Percentiles rank a stretch among this genome's conserved stretches.
These are phyloP conservation scores for Ctenomys sociabilis DNA, from an alignment of 2,113 vertebrate species.

Conservation along the genomic window DNA sequence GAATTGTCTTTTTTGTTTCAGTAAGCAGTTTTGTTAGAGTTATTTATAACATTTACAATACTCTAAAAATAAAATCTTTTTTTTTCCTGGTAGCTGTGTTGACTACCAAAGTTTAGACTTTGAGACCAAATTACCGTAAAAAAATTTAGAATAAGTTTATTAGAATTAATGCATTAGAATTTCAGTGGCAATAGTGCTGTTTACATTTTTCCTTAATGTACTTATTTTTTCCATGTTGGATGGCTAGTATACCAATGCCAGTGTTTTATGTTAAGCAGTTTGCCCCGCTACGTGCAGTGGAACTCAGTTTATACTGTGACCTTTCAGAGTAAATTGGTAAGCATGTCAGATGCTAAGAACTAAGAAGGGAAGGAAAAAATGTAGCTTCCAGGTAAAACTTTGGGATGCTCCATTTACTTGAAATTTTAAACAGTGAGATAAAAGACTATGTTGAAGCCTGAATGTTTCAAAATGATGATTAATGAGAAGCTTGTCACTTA, in stretches of 20 bases:
- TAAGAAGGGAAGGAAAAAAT: constrained; percentile 54
- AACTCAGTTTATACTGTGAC: constrained; percentile 63
- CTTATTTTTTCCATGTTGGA: not conserved
- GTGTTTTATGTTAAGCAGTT: constrained; percentile 62
- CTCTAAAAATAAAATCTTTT: not conserved
- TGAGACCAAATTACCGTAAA: not conserved
- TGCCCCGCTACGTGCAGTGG: not conserved
- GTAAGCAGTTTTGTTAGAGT: not conserved
- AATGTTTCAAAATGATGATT: constrained; percentile 85
- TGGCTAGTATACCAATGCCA: constrained; percentile 1
- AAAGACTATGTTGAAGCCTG: constrained; percentile 79
- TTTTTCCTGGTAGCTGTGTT: not conserved
- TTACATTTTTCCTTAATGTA: constrained; percentile 31
- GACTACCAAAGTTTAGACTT: constrained; percentile 49
- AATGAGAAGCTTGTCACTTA: constrained; percentile 85
- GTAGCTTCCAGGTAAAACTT: constrained; percentile 73
- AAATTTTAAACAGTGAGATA: constrained; percentile 81
- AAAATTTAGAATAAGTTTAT: constrained; percentile 40
- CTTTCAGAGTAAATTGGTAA: constrained; percentile 74
- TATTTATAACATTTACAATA: constrained; percentile 4
- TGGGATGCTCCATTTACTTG: constrained; percentile 74
- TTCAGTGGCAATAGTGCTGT: not conserved
- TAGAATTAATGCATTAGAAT: constrained; percentile 25
- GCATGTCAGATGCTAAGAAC: constrained; percentile 44
- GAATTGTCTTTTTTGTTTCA: constrained; percentile 40